These are phyloP conservation scores for Machimus rusticus DNA, from an alignment of 2,888 invertebrate species.

Conservation along the genomic window DNA sequence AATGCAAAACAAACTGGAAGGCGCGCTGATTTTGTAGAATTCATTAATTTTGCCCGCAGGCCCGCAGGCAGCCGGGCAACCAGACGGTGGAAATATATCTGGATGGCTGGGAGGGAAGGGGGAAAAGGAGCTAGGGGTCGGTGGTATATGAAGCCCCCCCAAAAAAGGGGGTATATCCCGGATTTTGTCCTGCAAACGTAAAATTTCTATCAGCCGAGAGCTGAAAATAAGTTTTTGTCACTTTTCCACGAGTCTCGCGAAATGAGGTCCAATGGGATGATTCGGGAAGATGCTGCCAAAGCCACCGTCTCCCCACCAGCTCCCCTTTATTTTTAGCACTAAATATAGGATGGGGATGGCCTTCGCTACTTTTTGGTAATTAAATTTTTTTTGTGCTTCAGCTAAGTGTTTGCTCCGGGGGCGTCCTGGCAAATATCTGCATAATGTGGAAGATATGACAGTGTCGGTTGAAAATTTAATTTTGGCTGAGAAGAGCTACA, in stretches of 20 bases:
- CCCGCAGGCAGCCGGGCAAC: background rate
- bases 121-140: background rate
- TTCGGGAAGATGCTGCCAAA: background rate
- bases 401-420: constrained; percentile 36
- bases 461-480: constrained; percentile 32
- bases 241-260: constrained; percentile 27
- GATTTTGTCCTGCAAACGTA: constrained; percentile 27
- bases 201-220: constrained; percentile 22
- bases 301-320: background rate
- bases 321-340: constrained; percentile 1
- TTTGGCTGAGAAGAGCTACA: background rate
- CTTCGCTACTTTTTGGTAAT: constrained; percentile 41
- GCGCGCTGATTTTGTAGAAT: constrained; percentile 33
- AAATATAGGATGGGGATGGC: background rate
- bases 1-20: constrained; percentile 30
- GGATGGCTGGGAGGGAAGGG: background rate
- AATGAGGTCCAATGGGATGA: constrained; percentile 22
- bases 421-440: constrained; percentile 31
- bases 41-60: constrained; percentile 38
- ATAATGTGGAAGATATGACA: constrained; percentile 39
- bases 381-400: constrained; percentile 37
- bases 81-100: background rate
- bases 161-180: background rate
- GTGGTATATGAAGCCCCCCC: too few relatives aligned
- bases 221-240: constrained; percentile 37